Percentiles rank a stretch among this genome's conserved stretches.
phyloP scores from a whole-genome alignment of 2,888 invertebrate species.

The Andrena flavipes region DNA sequence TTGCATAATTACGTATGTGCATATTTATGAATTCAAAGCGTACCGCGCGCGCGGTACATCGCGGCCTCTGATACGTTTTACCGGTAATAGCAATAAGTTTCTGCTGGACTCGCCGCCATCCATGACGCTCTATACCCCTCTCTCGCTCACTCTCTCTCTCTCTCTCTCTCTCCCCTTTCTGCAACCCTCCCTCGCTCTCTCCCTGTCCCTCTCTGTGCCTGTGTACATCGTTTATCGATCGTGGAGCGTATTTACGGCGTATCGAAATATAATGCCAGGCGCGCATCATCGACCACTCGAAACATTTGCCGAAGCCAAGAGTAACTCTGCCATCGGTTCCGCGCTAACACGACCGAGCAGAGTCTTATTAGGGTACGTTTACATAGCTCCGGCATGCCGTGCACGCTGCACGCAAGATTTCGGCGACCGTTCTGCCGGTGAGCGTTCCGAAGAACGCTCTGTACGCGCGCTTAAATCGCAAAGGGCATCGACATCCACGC shows the following conservation, averaged over 20 bases:
- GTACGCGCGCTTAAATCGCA: not conserved
- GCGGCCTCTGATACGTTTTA: constrained; percentile 64
- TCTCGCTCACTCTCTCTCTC: not conserved
- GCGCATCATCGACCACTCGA: constrained; percentile 60
- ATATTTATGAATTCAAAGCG: constrained; percentile 73
- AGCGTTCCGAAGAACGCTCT: not conserved
- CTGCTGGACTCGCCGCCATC: constrained; percentile 61
- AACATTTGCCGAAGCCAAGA: constrained; percentile 46
- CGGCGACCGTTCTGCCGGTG: not conserved
- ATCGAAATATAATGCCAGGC: constrained; percentile 68
- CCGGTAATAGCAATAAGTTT: constrained; percentile 72
- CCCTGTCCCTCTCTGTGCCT: constrained; percentile 3
- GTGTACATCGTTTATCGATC: constrained; percentile 70
- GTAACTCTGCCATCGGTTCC: constrained; percentile 13
- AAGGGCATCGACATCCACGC: not conserved
- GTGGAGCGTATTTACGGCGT: constrained; percentile 70
- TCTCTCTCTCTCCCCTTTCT: not conserved
- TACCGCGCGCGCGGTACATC: constrained; percentile 56
- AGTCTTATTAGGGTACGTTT: constrained; percentile 38
- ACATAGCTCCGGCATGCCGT: constrained; percentile 9
- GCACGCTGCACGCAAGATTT: not conserved
- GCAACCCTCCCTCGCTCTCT: not conserved
- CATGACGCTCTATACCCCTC: constrained; percentile 40
- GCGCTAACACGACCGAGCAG: constrained; percentile 27
- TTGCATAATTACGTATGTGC: constrained; percentile 73